phyloP scores from a whole-genome alignment of 2,888 invertebrate genomes.

The Acrobasis suavella region DNA sequence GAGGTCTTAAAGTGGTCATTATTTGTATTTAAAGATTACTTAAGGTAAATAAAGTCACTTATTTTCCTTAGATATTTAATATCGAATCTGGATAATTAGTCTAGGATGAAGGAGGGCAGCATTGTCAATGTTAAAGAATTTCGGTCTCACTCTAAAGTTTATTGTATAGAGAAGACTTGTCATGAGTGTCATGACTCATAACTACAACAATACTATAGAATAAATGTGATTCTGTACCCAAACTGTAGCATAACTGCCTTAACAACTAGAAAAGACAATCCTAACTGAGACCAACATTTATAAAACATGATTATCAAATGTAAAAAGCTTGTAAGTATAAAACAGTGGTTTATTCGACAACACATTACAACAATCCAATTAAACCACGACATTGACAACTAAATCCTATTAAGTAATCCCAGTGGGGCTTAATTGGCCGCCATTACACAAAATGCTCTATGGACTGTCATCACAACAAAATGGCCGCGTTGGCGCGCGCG shows the following conservation, averaged over 20 bases:
- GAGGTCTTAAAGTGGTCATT: no score
- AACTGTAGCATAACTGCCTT: not conserved
- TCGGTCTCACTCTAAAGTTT: no score
- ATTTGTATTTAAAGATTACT: no score
- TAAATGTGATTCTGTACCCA: not conserved
- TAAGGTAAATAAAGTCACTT: no score
- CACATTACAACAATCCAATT: constrained; percentile 75
- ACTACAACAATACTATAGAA: no score
- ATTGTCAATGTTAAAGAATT: no score
- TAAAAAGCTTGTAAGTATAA: constrained; percentile 21
- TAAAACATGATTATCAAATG: not conserved
- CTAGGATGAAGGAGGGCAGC: no score
- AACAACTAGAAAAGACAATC: not conserved
- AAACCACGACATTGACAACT: constrained; percentile 76
- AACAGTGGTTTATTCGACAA: constrained; percentile 46
- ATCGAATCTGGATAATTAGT: no score
- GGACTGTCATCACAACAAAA: constrained; percentile 73
- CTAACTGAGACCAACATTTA: not conserved
- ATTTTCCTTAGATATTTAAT: no score
- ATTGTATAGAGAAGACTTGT: no score
- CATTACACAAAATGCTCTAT: constrained; percentile 71
- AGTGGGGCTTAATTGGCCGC: constrained; percentile 72
- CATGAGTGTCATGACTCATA: no score
- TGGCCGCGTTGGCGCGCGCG: constrained; percentile 62
- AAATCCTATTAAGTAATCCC: constrained; percentile 73